A percentile compares a stretch with the other conserved stretches of the same genome.
phyloP scores from a whole-genome alignment of 2,113 vertebrate species.

The Ptyas mucosa region DNA sequence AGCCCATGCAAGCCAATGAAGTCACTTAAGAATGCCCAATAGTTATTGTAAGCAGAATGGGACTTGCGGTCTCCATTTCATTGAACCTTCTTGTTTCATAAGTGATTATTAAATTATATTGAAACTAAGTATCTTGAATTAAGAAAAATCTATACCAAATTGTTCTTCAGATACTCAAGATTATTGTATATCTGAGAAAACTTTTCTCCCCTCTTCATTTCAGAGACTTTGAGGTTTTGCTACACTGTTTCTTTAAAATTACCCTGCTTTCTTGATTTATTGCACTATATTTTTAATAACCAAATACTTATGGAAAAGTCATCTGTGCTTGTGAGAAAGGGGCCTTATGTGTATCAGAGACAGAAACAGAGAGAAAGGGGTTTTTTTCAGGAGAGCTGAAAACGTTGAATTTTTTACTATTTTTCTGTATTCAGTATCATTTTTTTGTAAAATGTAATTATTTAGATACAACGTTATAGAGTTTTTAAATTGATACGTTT shows the following conservation, averaged over 20 bases:
- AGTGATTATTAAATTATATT: constrained; percentile 14
- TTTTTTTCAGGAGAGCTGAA: neutral
- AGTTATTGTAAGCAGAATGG: constrained; percentile 18
- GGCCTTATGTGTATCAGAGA: constrained; percentile 8
- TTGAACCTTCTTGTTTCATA: constrained; percentile 52
- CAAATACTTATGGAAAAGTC: constrained; percentile 26
- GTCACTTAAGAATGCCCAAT: neutral
- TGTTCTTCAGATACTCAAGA: constrained; percentile 42
- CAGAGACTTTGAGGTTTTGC: constrained; percentile 35
- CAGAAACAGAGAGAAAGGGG: neutral
- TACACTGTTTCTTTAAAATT: constrained; percentile 28
- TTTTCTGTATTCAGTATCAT: neutral
- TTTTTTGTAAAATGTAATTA: neutral
- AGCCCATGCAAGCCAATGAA: neutral
- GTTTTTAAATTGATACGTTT: neutral
- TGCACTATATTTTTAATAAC: constrained; percentile 36
- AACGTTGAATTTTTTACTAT: neutral
- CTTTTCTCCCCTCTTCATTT: constrained; percentile 50
- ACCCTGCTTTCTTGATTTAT: constrained; percentile 53
- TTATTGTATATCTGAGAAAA: constrained; percentile 51
- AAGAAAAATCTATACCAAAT: constrained; percentile 52
- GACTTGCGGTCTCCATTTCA: constrained; percentile 38
- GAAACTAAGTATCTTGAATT: constrained; percentile 32
- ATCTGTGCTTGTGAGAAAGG: constrained; percentile 25
- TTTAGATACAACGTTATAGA: neutral